Evolutionary conservation across 1,140 invertebrate species (phyloP), one percentile per base, ranked within the genome.

Genomic region (Euura saliciscinereae): DNA sequence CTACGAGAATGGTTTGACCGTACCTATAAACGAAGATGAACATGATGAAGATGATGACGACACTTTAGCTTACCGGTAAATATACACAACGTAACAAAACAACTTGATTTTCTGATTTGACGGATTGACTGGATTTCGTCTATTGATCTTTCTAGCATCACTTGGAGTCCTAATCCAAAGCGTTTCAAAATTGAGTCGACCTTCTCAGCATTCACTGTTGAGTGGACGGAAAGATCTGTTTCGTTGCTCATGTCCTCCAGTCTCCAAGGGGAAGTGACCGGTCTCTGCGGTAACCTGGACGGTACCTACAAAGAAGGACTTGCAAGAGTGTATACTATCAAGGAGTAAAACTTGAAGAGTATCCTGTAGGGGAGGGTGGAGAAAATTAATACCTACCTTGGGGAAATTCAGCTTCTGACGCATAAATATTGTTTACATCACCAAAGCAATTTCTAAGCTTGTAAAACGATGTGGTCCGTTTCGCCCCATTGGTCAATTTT

Each of bases 281-380:
- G 82, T 6, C 2, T 82, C 6, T 83, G 82, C 45, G 79, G 79
- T 69, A 66, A 74, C 13, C 73, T 83, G 74, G 74, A 78, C 10
- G 74, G 72, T 1, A 73, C 46, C 44, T 64, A 75, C n/a, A 28
- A 28, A 1, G 28, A 28, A 28, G 28, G 28, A 28, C 28, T 28
- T 1, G 28, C 28, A 28, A 28, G 28, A 28, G 28, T 28, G 28
- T 28, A 28, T 28, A 28, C 28, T 28, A 28, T 28, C 28, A 28
- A 28, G 0, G 28, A 28, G 28, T 28, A 28, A 28, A 28, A 1
- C n/a, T 28, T 28, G 28, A 28, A 28, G 28, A 28, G 28, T 28
- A 28, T 28, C 28, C 28, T 28, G 28, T 28, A 28, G 28, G 28
- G 28, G 28, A 28, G 28, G 28, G 28, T 28, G 1, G 28, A 28